A percentile compares a stretch with the other conserved stretches of the same genome.
phyloP scores from a whole-genome alignment of 1,140 invertebrate genomes.

The Procambarus virginalis region DNA sequence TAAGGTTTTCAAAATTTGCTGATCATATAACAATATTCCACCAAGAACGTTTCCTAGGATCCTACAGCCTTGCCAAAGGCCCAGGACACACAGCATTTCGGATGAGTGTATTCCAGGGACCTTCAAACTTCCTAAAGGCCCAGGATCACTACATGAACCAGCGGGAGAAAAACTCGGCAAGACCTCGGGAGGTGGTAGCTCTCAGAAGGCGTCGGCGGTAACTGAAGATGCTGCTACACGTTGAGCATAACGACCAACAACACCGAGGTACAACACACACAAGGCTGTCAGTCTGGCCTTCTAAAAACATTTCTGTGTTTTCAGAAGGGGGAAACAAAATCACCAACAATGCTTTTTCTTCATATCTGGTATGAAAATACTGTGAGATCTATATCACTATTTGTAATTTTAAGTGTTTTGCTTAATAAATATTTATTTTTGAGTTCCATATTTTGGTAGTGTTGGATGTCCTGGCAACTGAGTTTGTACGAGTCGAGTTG shows the following conservation, averaged over 20 bases:
- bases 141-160: neutral
- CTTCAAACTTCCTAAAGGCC: neutral
- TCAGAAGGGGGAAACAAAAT: neutral
- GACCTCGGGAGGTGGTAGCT: neutral
- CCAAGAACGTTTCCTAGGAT: no score
- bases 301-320: constrained; percentile 7
- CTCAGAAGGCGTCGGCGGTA: neutral
- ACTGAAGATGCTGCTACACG: neutral
- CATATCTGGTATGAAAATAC: constrained; percentile 40
- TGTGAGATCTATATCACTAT: constrained; percentile 10
- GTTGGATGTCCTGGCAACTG: constrained; percentile 29
- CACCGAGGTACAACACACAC: constrained; percentile 7
- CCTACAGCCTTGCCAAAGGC: neutral
- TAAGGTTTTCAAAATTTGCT: neutral
- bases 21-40: no score
- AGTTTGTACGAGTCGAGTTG: constrained; percentile 1
- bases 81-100: neutral
- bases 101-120: neutral
- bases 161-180: neutral
- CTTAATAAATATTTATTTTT: constrained; percentile 24
- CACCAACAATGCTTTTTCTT: constrained; percentile 9
- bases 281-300: constrained; percentile 11
- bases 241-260: constrained; percentile 7
- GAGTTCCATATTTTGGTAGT: neutral
- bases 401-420: constrained; percentile 16